Evolutionary conservation across 2,113 vertebrate genomes (phyloP), one percentile per base, ranked within the genome.

Genomic region (Eubucco bourcierii): DNA sequence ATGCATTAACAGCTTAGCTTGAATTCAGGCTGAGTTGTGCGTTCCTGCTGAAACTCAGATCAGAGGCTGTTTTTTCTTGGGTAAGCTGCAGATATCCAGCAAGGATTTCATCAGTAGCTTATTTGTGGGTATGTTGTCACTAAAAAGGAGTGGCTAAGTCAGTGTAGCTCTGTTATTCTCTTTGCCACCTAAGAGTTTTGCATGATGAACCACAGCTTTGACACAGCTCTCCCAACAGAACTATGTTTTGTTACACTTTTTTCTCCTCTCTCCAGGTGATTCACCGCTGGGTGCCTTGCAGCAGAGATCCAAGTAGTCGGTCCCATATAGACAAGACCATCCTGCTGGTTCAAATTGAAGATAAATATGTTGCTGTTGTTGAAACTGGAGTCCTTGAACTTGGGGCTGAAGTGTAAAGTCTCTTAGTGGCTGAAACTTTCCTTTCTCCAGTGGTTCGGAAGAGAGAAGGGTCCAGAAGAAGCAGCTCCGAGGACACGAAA

Each of bases 271-370:
- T 19, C 28, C 81, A 99, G 99, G 99, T 99, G 98, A 99, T 99
- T 99, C 99, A 99, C 99, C 99, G 99, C 96, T 99, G 99, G 99
- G 98, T 99, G 98, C 99, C 99, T 99, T 99, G 99, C 98, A 99
- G 99, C 98, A 98, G 99, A 97, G 99, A 99, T 97, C 98, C 98
- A 96, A 98, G 98, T 96, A 98, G 97, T 96, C 98, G 99, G 94
- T 99, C 99, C 97, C 99, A 99, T 96, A 99, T 99, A 95, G 99
- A 99, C 97, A 99, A 99, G 97, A 98, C 99, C 97, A 99, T 99
- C 98, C 98, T 99, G 97, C 99, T 99, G 97, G 98, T 99, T 97
- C 99, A 99, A 98, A 99, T 99, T 94, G 99, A 99, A 90, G 99
- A 99, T 94, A 99, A 99, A 98, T 98, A 99, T 12, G 98, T 99